These are phyloP conservation scores for Spisula solida DNA, from an alignment of 2,888 invertebrate species.

Conservation along the genomic window DNA sequence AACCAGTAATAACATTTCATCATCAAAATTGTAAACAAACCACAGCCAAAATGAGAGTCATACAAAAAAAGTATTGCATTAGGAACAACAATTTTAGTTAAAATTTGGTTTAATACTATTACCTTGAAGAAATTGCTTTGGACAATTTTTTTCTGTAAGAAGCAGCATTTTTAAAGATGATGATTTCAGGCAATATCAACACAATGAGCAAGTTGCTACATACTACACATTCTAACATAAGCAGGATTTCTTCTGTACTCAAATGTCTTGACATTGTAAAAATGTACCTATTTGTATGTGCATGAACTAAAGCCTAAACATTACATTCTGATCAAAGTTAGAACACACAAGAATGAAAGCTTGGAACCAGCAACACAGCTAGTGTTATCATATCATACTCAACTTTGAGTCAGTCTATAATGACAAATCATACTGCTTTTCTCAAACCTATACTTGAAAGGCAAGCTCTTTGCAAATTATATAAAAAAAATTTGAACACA, in stretches of 20 bases:
- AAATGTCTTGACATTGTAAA: background rate
- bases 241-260: slow-evolving; percentile 10
- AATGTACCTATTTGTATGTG: background rate
- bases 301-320: background rate
- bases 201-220: slow-evolving; percentile 44
- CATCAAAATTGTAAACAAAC: background rate
- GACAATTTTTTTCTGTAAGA: background rate
- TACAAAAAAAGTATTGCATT: too few relatives aligned
- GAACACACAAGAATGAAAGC: slow-evolving; percentile 17
- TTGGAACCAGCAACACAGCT: background rate
- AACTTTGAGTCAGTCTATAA: background rate
- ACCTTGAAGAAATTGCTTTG: too few relatives aligned
- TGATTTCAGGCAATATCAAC: slow-evolving; percentile 26
- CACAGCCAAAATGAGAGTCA: background rate
- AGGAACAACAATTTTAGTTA: too few relatives aligned
- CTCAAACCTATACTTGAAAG: slow-evolving; percentile 21
- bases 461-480: slow-evolving; percentile 17
- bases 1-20: slow-evolving; percentile 6
- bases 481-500: slow-evolving; percentile 37
- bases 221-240: background rate
- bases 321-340: background rate
- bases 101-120: too few relatives aligned
- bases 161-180: background rate
- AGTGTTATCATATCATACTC: background rate
- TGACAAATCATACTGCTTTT: background rate